phyloP scores from a whole-genome alignment of 2,888 invertebrate genomes.

The Drosophila pullipes region DNA sequence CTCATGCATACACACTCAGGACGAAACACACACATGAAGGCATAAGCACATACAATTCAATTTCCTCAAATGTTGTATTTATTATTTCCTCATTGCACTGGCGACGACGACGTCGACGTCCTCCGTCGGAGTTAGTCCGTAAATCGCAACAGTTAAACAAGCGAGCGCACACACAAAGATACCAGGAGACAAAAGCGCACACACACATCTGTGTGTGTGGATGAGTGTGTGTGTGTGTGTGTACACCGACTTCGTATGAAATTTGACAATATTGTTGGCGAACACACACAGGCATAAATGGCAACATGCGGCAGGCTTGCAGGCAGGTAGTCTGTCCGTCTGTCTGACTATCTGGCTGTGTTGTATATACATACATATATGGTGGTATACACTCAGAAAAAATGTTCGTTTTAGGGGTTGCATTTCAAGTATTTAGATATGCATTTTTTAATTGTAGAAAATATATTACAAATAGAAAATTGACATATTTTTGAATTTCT shows the following conservation, averaged over 20 bases:
- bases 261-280: conserved; percentile 77
- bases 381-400: not conserved
- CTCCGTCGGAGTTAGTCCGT: conserved; percentile 65
- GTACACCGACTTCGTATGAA: conserved; percentile 48
- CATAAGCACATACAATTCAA: conserved; percentile 76
- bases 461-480: not conserved
- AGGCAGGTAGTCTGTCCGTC: conserved; percentile 40
- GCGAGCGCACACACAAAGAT: conserved; percentile 29
- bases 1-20: conserved; percentile 10
- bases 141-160: conserved; percentile 76
- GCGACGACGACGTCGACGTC: conserved; percentile 36
- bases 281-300: conserved; percentile 45
- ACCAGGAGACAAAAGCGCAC: conserved; percentile 35
- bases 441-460: not conserved
- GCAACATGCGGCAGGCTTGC: conserved; percentile 38
- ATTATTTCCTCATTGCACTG: conserved; percentile 82
- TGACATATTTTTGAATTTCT: not conserved
- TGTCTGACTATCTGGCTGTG: not conserved
- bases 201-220: conserved; percentile 3
- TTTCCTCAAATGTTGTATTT: conserved; percentile 82
- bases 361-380: not conserved
- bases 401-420: too few species aligned
- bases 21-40: conserved; percentile 26
- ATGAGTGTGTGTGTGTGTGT: not conserved
- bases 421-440: not conserved